Percentiles rank a stretch among this genome's conserved stretches.
Conservation (phyloP, 2,797 vertebrate species). For the Mallotus villosus region DNA sequence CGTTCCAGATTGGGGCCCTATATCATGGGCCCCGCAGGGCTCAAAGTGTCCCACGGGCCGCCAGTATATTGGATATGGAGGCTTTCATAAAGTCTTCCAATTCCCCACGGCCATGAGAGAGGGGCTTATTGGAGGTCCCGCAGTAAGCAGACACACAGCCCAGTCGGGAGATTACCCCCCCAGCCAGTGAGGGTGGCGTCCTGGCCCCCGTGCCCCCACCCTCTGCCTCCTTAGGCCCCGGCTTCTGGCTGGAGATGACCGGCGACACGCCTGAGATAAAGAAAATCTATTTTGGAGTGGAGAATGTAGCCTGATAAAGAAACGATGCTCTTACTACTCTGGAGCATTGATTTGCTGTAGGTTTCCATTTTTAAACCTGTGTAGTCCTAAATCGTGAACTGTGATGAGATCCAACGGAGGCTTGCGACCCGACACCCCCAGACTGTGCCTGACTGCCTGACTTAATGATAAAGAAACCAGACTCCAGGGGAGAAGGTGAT, state of each 20-base stretch:
- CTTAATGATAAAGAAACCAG: background rate
- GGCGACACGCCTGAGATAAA: background rate
- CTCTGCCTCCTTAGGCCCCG: background rate
- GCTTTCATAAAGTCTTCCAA: conserved; percentile 43
- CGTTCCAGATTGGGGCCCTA: conserved; percentile 51
- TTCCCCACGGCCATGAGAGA: conserved; percentile 24
- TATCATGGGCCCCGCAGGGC: conserved; percentile 43
- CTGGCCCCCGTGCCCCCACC: background rate
- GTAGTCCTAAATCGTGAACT: background rate
- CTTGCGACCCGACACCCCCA: background rate
- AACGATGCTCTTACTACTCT: background rate
- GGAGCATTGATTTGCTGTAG: conserved; percentile 1
- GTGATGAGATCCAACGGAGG: background rate
- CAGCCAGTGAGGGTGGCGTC: background rate
- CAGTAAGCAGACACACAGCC: conserved; percentile 25
- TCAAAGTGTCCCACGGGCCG: conserved; percentile 42
- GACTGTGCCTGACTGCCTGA: background rate
- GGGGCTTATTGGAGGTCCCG: conserved; percentile 21
- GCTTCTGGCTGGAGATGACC: background rate
- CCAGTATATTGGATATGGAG: conserved; percentile 40
- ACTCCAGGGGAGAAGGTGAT: conserved; percentile 17
- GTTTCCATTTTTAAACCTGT: conserved; percentile 1
- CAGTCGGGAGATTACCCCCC: conserved; percentile 33
- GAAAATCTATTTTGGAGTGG: conserved; percentile 11
- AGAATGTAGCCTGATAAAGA: conserved; percentile 17